A percentile compares a stretch with the other conserved stretches of the same genome.
Conservation (phyloP, 1,140 invertebrate genomes). For the Adelges cooleyi region DNA sequence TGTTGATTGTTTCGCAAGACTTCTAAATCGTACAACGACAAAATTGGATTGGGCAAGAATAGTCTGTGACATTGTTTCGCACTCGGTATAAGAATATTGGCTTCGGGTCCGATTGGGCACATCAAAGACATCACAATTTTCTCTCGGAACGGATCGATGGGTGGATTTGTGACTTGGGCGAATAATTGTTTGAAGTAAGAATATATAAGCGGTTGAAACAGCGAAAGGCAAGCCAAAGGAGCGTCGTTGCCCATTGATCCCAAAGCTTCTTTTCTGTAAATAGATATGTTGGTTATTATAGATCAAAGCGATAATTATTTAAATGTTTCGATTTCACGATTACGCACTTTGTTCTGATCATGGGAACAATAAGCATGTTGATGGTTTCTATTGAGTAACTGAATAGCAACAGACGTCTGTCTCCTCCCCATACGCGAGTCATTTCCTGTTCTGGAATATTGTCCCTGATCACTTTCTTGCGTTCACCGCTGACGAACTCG, state of each 20-base stretch:
- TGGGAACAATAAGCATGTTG: constrained; percentile 84
- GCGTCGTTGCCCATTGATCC: constrained; percentile 99
- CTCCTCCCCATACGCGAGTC: constrained; percentile 49
- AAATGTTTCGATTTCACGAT: constrained; percentile 17
- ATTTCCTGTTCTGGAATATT: constrained; percentile 34
- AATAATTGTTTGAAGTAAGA: constrained; percentile 99
- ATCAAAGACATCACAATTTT: constrained; percentile 97
- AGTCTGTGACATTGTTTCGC: constrained; percentile 82
- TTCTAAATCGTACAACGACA: constrained; percentile 82
- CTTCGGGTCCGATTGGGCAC: constrained; percentile 81
- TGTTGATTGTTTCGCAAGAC: constrained; percentile 74
- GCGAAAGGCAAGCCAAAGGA: constrained; percentile 87
- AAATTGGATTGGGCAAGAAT: constrained; percentile 86
- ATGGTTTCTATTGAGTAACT: constrained; percentile 93
- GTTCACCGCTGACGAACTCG: constrained; percentile 32
- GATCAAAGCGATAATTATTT: neutral
- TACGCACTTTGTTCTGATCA: constrained; percentile 89
- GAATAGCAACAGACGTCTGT: constrained; percentile 79
- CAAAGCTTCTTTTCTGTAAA: constrained; percentile 85
- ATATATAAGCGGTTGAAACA: constrained; percentile 87
- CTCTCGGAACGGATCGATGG: constrained; percentile 98
- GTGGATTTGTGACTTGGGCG: constrained; percentile 97
- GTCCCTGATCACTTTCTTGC: constrained; percentile 30
- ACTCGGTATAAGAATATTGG: constrained; percentile 85
- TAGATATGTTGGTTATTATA: neutral